Conservation (phyloP, 2,113 vertebrate genomes). For the Cyanoliseus patagonus region DNA sequence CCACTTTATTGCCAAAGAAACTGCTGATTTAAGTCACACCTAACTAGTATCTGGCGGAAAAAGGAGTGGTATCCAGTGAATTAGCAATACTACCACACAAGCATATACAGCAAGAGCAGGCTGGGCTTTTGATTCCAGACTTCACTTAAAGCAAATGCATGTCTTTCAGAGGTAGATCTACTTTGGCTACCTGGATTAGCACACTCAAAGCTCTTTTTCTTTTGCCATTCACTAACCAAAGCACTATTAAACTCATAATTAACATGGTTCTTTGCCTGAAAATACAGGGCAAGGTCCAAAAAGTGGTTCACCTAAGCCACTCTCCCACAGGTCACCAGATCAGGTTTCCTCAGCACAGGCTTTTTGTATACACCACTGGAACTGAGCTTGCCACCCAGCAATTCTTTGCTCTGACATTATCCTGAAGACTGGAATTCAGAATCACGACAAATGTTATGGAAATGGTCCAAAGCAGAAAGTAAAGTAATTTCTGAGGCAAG, state of each 20-base stretch:
- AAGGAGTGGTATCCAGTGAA: neutral
- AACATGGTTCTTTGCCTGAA: neutral
- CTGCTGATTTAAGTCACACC: neutral
- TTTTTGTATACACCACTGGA: neutral
- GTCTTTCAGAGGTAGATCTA: neutral
- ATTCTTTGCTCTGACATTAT: neutral
- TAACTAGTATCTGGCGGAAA: neutral
- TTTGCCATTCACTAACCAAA: neutral
- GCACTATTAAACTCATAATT: neutral
- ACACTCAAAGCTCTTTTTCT: neutral
- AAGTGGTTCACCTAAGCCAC: neutral
- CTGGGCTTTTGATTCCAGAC: neutral
- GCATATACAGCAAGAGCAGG: neutral
- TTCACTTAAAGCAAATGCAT: neutral
- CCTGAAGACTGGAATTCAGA: neutral
- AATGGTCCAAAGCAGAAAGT: constrained; percentile 35
- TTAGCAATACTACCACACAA: neutral
- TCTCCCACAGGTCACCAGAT: neutral
- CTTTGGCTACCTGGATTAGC: neutral
- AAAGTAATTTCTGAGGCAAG: constrained; percentile 30
- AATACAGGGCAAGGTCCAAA: neutral
- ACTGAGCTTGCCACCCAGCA: fast-evolving
- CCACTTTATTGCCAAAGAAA: neutral
- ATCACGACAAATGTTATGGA: constrained; percentile 5
- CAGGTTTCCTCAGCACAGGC: neutral